Percentiles rank a stretch among this genome's conserved stretches.
Evolutionary conservation across 2,113 vertebrate genomes (phyloP).

Genomic region (Oryzias curvinotus): DNA sequence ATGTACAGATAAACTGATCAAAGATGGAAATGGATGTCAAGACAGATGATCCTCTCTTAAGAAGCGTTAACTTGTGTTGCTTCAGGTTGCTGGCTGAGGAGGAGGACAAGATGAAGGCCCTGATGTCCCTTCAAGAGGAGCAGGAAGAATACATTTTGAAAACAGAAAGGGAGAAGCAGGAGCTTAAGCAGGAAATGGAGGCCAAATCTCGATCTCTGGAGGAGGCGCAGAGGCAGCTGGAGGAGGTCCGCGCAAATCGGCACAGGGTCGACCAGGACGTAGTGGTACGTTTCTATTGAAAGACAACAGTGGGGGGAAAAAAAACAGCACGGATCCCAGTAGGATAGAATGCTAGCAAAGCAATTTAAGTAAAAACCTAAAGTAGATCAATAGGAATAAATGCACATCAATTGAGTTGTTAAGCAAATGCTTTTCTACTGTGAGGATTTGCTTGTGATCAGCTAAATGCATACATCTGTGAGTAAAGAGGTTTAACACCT

Average conservation of each 20-base stretch:
- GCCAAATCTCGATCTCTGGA: constrained; percentile 85
- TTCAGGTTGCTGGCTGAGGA: constrained; percentile 89
- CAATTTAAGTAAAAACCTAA: too few relatives aligned
- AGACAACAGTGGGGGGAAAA: not conserved
- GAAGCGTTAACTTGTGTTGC: not conserved
- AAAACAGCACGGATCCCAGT: not conserved
- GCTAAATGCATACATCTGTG: too few relatives aligned
- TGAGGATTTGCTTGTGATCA: not conserved
- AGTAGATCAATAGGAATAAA: too few relatives aligned
- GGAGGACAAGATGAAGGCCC: constrained; percentile 89
- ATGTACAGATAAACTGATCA: not conserved
- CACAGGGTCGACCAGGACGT: constrained; percentile 91
- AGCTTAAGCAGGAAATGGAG: constrained; percentile 93
- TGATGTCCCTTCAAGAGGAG: constrained; percentile 90
- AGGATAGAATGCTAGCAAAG: not conserved
- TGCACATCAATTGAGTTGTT: too few relatives aligned
- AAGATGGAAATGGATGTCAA: too few relatives aligned
- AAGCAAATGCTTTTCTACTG: not conserved
- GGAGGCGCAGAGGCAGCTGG: constrained; percentile 89
- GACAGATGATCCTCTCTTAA: too few relatives aligned
- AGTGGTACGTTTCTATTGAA: constrained; percentile 69
- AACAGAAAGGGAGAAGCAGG: constrained; percentile 90
- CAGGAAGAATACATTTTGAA: constrained; percentile 91
- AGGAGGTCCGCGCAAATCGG: constrained; percentile 90
- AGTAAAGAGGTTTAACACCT: too few relatives aligned